These are phyloP conservation scores for Hyposoter dolosus DNA, from an alignment of 2,888 invertebrate genomes.

Conservation along the genomic window DNA sequence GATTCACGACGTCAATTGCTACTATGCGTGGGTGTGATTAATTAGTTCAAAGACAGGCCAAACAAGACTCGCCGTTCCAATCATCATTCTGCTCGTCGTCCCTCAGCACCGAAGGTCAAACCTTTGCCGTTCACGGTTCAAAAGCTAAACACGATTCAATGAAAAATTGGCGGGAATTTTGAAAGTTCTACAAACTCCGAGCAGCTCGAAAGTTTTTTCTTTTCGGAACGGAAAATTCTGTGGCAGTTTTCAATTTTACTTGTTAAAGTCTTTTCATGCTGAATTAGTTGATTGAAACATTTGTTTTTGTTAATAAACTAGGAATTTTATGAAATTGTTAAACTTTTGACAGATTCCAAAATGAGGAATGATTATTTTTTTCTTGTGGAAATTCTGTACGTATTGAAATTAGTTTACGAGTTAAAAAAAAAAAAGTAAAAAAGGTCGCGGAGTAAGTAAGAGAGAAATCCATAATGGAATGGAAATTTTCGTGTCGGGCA, in stretches of 20 bases:
- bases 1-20: neutral
- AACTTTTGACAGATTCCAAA: neutral
- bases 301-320: neutral
- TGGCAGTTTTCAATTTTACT: neutral
- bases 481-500: slow-evolving; percentile 33
- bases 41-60: neutral
- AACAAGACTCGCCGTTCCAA: neutral
- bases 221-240: neutral
- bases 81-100: neutral
- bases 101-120: neutral
- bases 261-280: too few species aligned
- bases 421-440: slow-evolving; percentile 3
- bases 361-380: neutral
- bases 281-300: neutral
- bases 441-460: slow-evolving; percentile 11
- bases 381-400: neutral
- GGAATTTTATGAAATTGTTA: neutral
- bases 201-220: neutral
- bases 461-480: slow-evolving; percentile 37
- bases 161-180: neutral
- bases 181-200: neutral
- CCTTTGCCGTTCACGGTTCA: neutral
- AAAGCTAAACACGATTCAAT: neutral
- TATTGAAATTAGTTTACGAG: neutral
- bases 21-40: neutral